A percentile compares a stretch with the other conserved stretches of the same genome.
Conservation (phyloP, 2,888 invertebrate species). For the Steinernema scapterisci region DNA sequence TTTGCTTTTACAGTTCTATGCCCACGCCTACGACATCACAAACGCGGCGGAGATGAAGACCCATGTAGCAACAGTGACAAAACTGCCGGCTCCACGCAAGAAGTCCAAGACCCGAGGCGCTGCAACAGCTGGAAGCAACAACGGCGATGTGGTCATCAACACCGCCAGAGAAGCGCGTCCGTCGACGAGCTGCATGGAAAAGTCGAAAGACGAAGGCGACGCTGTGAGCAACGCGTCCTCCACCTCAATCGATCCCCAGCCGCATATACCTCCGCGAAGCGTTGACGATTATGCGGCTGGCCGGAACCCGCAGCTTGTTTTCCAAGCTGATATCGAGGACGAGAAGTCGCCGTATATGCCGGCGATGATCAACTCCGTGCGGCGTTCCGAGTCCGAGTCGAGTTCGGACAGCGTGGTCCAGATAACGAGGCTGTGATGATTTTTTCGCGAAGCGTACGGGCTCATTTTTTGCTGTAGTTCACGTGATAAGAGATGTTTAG, state of each 20-base stretch:
- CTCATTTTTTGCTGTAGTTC: no score
- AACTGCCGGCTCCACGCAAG: background rate
- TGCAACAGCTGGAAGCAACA: no score
- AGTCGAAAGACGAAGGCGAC: background rate
- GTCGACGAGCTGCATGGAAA: no score
- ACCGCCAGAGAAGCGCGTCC: no score
- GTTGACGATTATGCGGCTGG: constrained; percentile 16
- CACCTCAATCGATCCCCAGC: constrained; percentile 29
- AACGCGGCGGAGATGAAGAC: constrained; percentile 25
- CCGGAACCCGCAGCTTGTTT: background rate
- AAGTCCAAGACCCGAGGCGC: background rate
- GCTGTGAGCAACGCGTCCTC: constrained; percentile 23
- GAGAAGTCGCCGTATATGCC: constrained; percentile 18
- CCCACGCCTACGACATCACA: constrained; percentile 28
- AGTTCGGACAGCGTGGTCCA: constrained; percentile 19
- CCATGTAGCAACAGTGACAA: background rate
- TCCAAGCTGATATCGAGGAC: constrained; percentile 14
- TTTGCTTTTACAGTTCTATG: constrained; percentile 18
- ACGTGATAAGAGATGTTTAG: no score
- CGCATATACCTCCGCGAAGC: constrained; percentile 22
- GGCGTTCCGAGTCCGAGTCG: background rate
- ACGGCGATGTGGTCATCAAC: no score
- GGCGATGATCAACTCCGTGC: constrained; percentile 17
- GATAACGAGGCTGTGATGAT: constrained; percentile 16
- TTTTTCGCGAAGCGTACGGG: no score